Evolutionary conservation across 2,888 invertebrate genomes (phyloP), one percentile per base, ranked within the genome.

Genomic region (Thumatha senex): DNA sequence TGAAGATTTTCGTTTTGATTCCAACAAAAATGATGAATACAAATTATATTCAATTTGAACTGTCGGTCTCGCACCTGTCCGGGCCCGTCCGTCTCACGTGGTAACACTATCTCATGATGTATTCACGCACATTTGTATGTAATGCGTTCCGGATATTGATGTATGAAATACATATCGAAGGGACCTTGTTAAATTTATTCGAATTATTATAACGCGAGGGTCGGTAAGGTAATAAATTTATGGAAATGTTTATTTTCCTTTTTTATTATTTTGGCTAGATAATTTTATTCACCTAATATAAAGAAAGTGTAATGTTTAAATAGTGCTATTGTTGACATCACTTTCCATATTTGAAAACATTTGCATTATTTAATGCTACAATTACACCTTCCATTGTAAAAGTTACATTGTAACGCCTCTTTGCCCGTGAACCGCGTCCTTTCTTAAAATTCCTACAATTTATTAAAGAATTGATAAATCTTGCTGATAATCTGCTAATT

Each of bases 121-220:
- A 70, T 70, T 62, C 58, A 56, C 60, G 48, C 50, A 70, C 63
- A 58, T 65, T 67, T 61, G 58, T 65, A 67, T 59, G 62, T 61
- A 68, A 73, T 61, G 59, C 54, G 52, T 66, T 58, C 46, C 45
- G 53, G 60, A 60, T 71, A 73, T 69, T 67, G 63, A 67, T 69
- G 62, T 59, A 72, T 56, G 69, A 61, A 63, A 71, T 64, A 60
- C 51, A 61, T 51, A 59, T 57, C 51, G 54, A 60, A 72, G 67
- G 61, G 63, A 58, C 60, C 58, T 63, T 63, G 67, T 64, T 63
- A 62, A 70, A 70, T 72, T 70, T 72, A 70, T 67, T 69, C 52
- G 62, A 62, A 62, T 70, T 61, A 58, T 63, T 48, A 61, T 70
- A 64, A 55, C 55, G 54, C 42, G 46, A 50, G 54, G 61, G 67